Percentiles rank a stretch among this genome's conserved stretches.
These are phyloP conservation scores for Anguilla anguilla DNA, from an alignment of 2,797 vertebrate species.

Conservation along the genomic window DNA sequence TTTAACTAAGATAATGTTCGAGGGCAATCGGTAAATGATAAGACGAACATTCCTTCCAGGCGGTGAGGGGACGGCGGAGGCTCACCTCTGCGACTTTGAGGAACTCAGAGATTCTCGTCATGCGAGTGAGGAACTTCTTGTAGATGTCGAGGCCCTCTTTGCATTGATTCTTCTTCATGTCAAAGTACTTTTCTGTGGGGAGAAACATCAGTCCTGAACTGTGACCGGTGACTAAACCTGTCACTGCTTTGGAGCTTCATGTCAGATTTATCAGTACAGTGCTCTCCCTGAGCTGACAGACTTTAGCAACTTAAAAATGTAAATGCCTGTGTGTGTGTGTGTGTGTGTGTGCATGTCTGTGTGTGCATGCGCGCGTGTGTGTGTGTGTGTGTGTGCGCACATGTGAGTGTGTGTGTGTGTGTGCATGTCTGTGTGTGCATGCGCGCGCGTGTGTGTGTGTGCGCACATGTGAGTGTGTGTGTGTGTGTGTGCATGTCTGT, in stretches of 20 bases:
- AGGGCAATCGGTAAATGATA: background rate
- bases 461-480: too few species aligned
- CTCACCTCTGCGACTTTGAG: slow-evolving; percentile 99
- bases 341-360: too few species aligned
- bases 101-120: slow-evolving; percentile 99
- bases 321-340: too few species aligned
- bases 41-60: background rate
- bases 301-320: background rate
- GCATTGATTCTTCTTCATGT: slow-evolving; percentile 99
- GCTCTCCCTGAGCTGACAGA: background rate
- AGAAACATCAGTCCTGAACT: slow-evolving; percentile 13
- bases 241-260: background rate
- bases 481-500: too few species aligned
- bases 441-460: too few species aligned
- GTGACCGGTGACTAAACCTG: background rate
- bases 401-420: too few species aligned
- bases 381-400: too few species aligned
- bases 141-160: slow-evolving; percentile 99
- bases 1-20: background rate
- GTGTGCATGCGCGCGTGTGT: too few species aligned
- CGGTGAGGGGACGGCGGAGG: background rate
- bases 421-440: too few species aligned
- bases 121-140: slow-evolving; percentile 98
- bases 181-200: slow-evolving; percentile 94
- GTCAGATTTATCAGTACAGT: background rate